Percentiles rank a stretch among this genome's conserved stretches.
These are phyloP conservation scores for Ranitomeya imitator DNA, from an alignment of 2,113 vertebrate species.

Conservation along the genomic window DNA sequence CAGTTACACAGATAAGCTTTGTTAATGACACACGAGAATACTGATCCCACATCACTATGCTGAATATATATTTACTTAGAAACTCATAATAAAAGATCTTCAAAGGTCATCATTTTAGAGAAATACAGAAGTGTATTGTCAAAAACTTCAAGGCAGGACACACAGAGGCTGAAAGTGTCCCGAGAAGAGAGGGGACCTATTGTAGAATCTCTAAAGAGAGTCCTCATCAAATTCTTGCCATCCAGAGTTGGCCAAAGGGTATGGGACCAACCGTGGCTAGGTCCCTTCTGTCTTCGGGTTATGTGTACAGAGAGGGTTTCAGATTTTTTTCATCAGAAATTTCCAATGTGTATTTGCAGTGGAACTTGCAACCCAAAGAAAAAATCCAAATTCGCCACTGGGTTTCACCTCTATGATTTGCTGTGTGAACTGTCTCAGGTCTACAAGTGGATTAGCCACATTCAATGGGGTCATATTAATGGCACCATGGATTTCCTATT, in stretches of 20 bases:
- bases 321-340: too few species aligned
- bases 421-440: too few species aligned
- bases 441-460: too few species aligned
- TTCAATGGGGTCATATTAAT: too few species aligned
- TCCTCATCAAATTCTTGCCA: background rate
- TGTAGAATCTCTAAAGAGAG: background rate
- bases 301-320: too few species aligned
- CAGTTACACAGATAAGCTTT: slow-evolving; percentile 9
- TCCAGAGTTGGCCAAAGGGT: background rate
- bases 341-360: too few species aligned
- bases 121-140: background rate
- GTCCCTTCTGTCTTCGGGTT: background rate
- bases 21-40: slow-evolving; percentile 2
- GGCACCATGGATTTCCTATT: too few species aligned
- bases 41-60: background rate
- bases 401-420: too few species aligned
- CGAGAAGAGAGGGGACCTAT: background rate
- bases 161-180: background rate
- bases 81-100: background rate
- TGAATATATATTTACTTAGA: background rate
- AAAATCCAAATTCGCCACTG: too few species aligned
- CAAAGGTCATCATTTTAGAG: background rate
- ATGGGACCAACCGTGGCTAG: background rate
- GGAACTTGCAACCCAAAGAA: too few species aligned
- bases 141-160: background rate